phyloP scores from a whole-genome alignment of 2,888 invertebrate genomes.

The Lottia scabra region DNA sequence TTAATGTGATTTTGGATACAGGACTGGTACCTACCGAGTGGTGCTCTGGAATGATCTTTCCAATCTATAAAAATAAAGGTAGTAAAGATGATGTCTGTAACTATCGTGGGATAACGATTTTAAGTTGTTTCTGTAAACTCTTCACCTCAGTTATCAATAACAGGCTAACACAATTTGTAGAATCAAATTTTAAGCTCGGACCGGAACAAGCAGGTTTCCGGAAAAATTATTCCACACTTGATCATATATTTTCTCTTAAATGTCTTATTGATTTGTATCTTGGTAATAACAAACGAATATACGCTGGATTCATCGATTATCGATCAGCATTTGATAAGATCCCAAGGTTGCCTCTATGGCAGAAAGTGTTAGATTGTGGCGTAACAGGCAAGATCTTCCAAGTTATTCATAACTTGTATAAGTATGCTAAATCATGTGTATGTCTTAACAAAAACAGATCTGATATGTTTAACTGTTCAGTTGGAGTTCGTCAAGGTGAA shows the following conservation, averaged over 20 bases:
- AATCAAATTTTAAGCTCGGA: neutral
- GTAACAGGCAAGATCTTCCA: too few species aligned
- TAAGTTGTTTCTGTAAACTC: slow-evolving; percentile 13
- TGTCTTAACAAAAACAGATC: neutral
- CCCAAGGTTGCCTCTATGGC: neutral
- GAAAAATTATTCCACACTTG: slow-evolving; percentile 12
- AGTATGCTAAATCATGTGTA: neutral
- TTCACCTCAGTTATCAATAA: slow-evolving; percentile 15
- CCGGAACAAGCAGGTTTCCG: slow-evolving; percentile 14
- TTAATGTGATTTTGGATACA: slow-evolving; percentile 16
- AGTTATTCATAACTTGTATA: slow-evolving; percentile 6
- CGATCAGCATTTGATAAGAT: neutral
- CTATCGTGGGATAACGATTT: slow-evolving; percentile 13
- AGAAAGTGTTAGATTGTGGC: neutral
- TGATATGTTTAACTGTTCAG: neutral
- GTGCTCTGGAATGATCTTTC: slow-evolving; percentile 10
- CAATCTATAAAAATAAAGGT: slow-evolving; percentile 19
- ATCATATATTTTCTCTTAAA: slow-evolving; percentile 11
- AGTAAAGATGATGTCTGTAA: neutral
- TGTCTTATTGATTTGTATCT: neutral
- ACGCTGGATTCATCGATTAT: neutral
- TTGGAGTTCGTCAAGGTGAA: slow-evolving; percentile 2
- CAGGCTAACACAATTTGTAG: slow-evolving; percentile 8
- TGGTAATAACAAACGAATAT: neutral
- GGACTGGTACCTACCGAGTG: slow-evolving; percentile 11